Base-by-base conservation (phyloP, 64 coral and sea anemone genomes). In the Dendrophyllia cribrosa region DNA sequence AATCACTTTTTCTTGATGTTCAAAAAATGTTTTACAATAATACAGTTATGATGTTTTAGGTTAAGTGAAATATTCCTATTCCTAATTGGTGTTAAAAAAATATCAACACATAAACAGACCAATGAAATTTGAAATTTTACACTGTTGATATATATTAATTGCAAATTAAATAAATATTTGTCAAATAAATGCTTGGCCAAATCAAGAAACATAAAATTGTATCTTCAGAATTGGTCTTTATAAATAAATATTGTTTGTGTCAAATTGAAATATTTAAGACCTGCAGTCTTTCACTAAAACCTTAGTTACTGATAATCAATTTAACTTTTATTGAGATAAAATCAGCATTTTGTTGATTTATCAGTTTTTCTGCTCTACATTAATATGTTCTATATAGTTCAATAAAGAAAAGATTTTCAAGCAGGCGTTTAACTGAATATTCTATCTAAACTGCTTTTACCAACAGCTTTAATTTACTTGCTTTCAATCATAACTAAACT, bases 71-170 rank as follows among this genome's bases (percentile, higher is more conserved):
- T 34, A 34, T 56, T 56, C 7, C 34, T 64, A 47, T 14, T 23
- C 3, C 13, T 67, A 67, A 9, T 46, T 20, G 7, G 10, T 67
- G 80, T 66, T 68, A 67, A 84, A 84, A 84, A 51, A 8, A 15
- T 44, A 43, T n/a, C 45, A 84, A 50, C 47, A n/a, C 45, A 84
- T 10, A 6, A 67, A 60, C 16, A 66, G 44, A 45, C 45, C 44
- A 84, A 65, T 10, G 63, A 84, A 67, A 75, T 47, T 75, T 50
- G 44, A 50, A 75, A 66, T 66, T 84, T 84, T 84, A 84, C 80
- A 84, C 43, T 48, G 80, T 59, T 51, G 64, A 45, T 67, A 84
- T 5, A 17, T 45, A 75, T 75, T 75, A 46, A 47, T 47, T 65
- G 24, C 62, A 84, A 68, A 44, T 84, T 13, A 84, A 83, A 7